phyloP scores from a whole-genome alignment of 2,797 vertebrate species.

The Chiloscyllium punctatum region DNA sequence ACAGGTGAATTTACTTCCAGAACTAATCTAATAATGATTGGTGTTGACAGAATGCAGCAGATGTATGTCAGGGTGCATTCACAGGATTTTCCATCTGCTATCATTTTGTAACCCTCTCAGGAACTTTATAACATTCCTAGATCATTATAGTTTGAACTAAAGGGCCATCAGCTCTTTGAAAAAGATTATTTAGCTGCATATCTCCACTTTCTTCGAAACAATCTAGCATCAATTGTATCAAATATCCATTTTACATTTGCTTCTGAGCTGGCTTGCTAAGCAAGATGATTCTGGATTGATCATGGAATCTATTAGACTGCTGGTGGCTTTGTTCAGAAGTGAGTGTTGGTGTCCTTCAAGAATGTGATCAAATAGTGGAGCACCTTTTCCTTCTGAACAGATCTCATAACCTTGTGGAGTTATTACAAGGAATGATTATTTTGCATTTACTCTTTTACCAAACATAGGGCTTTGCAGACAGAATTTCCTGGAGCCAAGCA shows the following conservation, averaged over 20 bases:
- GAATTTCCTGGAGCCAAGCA: neutral
- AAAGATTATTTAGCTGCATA: neutral
- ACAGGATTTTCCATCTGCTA: constrained; percentile 12
- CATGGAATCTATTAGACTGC: neutral
- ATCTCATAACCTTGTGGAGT: neutral
- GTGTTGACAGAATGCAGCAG: constrained; percentile 23
- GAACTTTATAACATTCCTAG: neutral
- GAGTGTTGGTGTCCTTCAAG: neutral
- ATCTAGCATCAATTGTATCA: neutral
- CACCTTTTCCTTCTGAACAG: neutral
- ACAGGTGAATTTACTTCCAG: neutral
- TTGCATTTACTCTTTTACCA: neutral
- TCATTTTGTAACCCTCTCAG: constrained; percentile 21
- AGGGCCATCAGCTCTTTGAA: neutral
- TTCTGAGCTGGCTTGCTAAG: neutral
- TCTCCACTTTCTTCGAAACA: neutral
- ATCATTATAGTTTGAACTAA: neutral
- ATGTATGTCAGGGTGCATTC: neutral
- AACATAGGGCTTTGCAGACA: neutral
- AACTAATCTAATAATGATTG: neutral
- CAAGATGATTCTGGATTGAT: too few species aligned
- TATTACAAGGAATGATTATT: neutral
- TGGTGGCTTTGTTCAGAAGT: neutral
- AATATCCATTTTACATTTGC: neutral
- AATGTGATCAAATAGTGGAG: neutral